phyloP scores from a whole-genome alignment of 2,113 vertebrate species.

The Platycercus adscitus region DNA sequence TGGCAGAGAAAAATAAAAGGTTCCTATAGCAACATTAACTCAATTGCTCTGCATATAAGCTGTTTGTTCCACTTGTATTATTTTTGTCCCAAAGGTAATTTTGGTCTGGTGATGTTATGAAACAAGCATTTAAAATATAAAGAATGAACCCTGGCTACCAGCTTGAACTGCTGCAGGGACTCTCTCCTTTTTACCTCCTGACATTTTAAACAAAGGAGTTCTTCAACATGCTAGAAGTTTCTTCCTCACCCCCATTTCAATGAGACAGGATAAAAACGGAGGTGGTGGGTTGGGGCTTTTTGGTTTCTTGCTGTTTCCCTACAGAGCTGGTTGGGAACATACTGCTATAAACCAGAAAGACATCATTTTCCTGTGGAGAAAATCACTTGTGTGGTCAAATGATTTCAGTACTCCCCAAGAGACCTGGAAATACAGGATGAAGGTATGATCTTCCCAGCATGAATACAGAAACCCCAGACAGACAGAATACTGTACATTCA shows the following conservation, averaged over 20 bases:
- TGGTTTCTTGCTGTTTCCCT: not conserved
- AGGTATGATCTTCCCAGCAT: not conserved
- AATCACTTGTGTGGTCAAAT: not conserved
- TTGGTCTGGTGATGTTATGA: not conserved
- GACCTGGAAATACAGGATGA: not conserved
- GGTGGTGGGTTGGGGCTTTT: not conserved
- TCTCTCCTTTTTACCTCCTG: not conserved
- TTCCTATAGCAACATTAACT: conserved; percentile 58
- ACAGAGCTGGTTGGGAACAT: not conserved
- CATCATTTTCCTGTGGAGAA: not conserved
- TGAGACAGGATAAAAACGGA: not conserved
- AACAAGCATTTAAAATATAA: not conserved
- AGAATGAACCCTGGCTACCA: not conserved
- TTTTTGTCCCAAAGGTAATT: conserved; percentile 46
- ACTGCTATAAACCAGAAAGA: not conserved
- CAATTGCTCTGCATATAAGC: conserved; percentile 8
- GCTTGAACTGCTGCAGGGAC: not conserved
- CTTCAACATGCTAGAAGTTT: not conserved
- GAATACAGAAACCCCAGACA: not conserved
- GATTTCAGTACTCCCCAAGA: not conserved
- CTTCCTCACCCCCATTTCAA: not conserved
- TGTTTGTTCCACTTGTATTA: conserved; percentile 49
- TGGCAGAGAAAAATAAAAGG: conserved; percentile 35
- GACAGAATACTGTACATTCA: not conserved
- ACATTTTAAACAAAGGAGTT: conserved; percentile 1